Evolutionary conservation across 2,797 vertebrate genomes (phyloP).

Genomic region (Antennarius maculatus): DNA sequence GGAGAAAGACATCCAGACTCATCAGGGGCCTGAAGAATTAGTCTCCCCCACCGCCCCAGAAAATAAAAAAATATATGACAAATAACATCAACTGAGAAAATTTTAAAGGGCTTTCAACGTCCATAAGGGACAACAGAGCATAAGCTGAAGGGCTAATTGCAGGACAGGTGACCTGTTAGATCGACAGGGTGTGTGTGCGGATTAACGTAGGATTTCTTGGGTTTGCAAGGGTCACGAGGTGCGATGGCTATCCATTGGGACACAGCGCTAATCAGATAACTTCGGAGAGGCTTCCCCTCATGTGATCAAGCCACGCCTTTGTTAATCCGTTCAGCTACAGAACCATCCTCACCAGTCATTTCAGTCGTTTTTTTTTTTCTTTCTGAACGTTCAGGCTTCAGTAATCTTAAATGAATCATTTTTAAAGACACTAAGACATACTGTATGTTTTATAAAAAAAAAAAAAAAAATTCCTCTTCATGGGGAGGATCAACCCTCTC

Average conservation of each 20-base stretch:
- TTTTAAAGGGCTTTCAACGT: constrained; percentile 43
- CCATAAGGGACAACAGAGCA: constrained; percentile 29
- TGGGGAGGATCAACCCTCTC: not conserved
- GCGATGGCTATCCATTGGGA: constrained; percentile 30
- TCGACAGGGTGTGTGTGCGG: constrained; percentile 25
- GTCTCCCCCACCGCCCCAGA: constrained; percentile 6
- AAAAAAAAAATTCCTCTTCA: too few relatives aligned
- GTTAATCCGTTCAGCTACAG: constrained; percentile 14
- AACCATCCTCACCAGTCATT: not conserved
- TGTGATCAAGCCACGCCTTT: constrained; percentile 45
- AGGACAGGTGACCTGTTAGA: constrained; percentile 69
- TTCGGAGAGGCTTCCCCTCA: constrained; percentile 58
- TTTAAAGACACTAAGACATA: too few relatives aligned
- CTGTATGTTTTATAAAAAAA: too few relatives aligned
- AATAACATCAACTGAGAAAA: constrained; percentile 35
- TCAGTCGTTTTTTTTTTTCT: too few relatives aligned
- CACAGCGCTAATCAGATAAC: constrained; percentile 59
- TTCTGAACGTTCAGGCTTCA: too few relatives aligned
- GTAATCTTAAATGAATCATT: not conserved
- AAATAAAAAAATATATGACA: constrained; percentile 31
- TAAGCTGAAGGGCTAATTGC: constrained; percentile 57
- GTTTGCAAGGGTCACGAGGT: constrained; percentile 66
- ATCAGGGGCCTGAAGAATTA: constrained; percentile 25
- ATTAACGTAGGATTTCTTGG: constrained; percentile 80
- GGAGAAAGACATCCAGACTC: constrained; percentile 60